phyloP scores from a whole-genome alignment of 2,888 invertebrate species.

The Bellardia pandia region DNA sequence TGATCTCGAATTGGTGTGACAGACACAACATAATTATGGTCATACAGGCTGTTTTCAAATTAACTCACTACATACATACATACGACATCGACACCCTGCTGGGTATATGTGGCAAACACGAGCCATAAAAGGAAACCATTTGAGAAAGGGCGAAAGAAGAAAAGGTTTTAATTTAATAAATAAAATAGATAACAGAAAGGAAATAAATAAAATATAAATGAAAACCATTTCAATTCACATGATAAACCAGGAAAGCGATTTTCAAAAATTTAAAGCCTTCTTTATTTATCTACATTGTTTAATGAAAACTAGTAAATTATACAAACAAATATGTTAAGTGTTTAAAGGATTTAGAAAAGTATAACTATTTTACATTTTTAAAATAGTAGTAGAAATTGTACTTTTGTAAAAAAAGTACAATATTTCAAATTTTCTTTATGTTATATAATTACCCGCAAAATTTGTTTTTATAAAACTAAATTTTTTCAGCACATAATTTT shows the following conservation, averaged over 20 bases:
- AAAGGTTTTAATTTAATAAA: slow-evolving; percentile 14
- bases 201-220: slow-evolving; percentile 1
- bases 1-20: slow-evolving; percentile 42
- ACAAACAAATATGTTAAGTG: no score
- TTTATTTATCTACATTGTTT: no score
- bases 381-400: no score
- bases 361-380: no score
- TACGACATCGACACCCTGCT: slow-evolving; percentile 43
- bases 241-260: neutral
- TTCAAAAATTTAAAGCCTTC: no score
- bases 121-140: slow-evolving; percentile 23
- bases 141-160: neutral
- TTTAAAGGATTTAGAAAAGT: no score
- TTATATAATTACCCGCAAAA: no score
- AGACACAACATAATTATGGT: slow-evolving; percentile 50
- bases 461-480: no score
- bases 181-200: slow-evolving; percentile 12
- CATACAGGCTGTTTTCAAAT: slow-evolving; percentile 18
- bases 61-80: neutral
- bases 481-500: no score
- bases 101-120: slow-evolving; percentile 43
- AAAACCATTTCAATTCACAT: neutral
- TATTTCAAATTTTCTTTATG: no score
- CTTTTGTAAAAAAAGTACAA: no score
- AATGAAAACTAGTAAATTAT: no score